Evolutionary conservation across 1,140 invertebrate species (phyloP).

Genomic region (Schmidtea mediterranea): DNA sequence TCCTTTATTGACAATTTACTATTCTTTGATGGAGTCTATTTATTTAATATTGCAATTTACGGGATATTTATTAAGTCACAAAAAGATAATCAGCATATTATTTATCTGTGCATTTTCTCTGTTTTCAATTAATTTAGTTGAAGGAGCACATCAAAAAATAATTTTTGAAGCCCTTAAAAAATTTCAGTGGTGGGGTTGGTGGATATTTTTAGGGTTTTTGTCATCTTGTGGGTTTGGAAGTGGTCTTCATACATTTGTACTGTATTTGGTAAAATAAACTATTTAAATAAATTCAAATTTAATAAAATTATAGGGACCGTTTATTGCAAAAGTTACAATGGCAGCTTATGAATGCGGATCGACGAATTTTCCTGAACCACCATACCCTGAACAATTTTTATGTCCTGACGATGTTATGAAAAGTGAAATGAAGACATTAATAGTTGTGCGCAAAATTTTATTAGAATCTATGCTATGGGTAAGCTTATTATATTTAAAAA

Average conservation of each 20-base stretch:
- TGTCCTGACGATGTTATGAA: neutral
- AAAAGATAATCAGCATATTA: no score
- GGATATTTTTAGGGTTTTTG: constrained; percentile 72
- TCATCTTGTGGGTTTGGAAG: constrained; percentile 89
- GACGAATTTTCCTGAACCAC: constrained; percentile 60
- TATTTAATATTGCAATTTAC: no score
- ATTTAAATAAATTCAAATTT: neutral
- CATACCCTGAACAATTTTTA: constrained; percentile 32
- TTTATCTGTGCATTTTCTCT: no score
- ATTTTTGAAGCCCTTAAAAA: neutral
- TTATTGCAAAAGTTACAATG: constrained; percentile 55
- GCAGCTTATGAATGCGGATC: constrained; percentile 86
- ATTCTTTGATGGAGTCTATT: no score
- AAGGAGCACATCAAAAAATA: no score
- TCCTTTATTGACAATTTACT: no score
- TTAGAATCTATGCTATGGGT: constrained; percentile 80
- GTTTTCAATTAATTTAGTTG: no score
- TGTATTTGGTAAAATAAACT: constrained; percentile 63
- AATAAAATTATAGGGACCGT: constrained; percentile 30
- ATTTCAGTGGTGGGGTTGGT: constrained; percentile 53
- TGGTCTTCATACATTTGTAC: constrained; percentile 82
- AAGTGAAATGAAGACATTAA: constrained; percentile 17
- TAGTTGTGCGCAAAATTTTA: constrained; percentile 81
- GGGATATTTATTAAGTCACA: no score
- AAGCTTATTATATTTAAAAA: neutral